Percentiles rank a stretch among this genome's conserved stretches.
Evolutionary conservation across 1,140 invertebrate species (phyloP).

Genomic region (Varroa destructor): DNA sequence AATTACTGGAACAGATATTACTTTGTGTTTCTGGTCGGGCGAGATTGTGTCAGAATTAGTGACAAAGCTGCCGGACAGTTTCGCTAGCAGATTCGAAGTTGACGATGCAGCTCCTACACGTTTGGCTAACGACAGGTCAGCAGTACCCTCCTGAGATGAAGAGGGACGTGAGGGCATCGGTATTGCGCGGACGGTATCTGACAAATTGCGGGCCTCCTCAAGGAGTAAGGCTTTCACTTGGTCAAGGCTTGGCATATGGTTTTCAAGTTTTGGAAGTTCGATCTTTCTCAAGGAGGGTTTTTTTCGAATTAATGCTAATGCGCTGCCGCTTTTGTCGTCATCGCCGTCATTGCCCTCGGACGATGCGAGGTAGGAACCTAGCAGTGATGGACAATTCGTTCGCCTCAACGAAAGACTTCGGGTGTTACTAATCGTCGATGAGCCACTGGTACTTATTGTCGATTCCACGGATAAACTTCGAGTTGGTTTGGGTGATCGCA

Average conservation of each 20-base stretch:
- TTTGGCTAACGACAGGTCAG: no score
- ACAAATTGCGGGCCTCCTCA: slow-evolving; percentile 9
- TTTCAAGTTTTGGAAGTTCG: background rate
- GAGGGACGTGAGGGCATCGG: background rate
- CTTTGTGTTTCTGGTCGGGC: background rate
- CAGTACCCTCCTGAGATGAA: no score
- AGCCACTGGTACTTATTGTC: background rate
- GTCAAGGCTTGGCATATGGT: background rate
- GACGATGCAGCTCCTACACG: no score
- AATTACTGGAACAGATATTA: slow-evolving; percentile 9
- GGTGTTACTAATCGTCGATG: slow-evolving; percentile 3
- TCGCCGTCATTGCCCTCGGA: no score
- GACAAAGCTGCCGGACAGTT: background rate
- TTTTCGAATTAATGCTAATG: no score
- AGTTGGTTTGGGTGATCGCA: no score
- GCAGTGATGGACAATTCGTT: no score
- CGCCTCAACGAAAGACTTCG: no score
- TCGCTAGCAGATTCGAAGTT: background rate
- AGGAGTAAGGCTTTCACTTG: slow-evolving; percentile 12
- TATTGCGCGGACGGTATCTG: background rate
- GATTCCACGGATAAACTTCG: no score
- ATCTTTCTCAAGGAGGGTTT: slow-evolving; percentile 12
- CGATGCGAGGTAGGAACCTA: no score
- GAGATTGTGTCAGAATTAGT: no score
- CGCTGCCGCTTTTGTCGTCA: no score